Conservation (phyloP, 2,113 vertebrate genomes). For the Lepus americanus region DNA sequence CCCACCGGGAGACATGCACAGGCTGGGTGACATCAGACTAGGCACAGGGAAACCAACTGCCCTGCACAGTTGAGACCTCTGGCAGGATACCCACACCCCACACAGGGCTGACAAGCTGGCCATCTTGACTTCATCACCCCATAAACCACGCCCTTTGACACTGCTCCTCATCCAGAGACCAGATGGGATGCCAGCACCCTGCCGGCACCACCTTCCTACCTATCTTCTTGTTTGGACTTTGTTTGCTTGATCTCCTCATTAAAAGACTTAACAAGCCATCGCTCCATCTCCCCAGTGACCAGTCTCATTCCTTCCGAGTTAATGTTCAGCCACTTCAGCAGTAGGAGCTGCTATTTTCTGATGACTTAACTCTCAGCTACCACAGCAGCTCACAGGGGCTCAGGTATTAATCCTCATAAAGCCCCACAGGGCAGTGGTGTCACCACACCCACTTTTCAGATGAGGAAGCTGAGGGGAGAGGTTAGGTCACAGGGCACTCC, state of each 20-base stretch:
- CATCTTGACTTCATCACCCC: not conserved
- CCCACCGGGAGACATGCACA: not conserved
- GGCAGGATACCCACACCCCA: not conserved
- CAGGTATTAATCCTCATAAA: not conserved
- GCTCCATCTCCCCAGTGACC: not conserved
- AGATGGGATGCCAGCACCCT: not conserved
- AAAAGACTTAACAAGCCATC: not conserved
- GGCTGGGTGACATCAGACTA: not conserved
- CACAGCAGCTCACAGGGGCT: not conserved
- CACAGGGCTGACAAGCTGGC: not conserved
- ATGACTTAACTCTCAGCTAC: not conserved
- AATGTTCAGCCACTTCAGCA: not conserved
- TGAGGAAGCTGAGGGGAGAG: not conserved
- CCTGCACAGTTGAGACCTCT: not conserved
- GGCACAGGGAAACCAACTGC: no score
- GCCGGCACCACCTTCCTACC: no score
- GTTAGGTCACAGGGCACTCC: not conserved
- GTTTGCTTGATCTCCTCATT: not conserved
- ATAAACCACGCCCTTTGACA: not conserved
- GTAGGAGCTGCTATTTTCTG: constrained; percentile 1
- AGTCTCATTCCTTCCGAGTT: not conserved
- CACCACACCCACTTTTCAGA: not conserved
- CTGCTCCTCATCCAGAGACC: not conserved
- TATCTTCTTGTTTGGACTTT: not conserved
- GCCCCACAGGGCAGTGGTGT: accelerated